Evolutionary conservation across 2,113 vertebrate species (phyloP), one percentile per base, ranked within the genome.

Genomic region (Tylochromis polylepis): DNA sequence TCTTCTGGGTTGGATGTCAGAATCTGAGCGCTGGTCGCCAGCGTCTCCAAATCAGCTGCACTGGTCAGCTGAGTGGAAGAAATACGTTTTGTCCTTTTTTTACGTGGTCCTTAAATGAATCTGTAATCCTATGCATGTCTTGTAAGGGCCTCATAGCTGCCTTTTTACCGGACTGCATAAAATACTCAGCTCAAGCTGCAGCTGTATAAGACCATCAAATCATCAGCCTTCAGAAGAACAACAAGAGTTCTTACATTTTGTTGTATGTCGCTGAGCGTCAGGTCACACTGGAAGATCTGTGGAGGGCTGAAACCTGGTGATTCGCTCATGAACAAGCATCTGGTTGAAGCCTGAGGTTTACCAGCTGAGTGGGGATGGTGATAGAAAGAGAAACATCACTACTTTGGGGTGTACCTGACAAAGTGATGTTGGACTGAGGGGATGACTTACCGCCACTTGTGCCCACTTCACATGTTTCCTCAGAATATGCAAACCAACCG

Each of bases 401-500:
- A 18, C n/a, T 12, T 18, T 36, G 53, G 16, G 27, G 3, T 60
- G 2, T n/a, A 55, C 4, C 62, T 31, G 38, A 41, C 46, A 24
- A 11, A 22, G 43, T 22, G 16, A 70, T 36, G 18, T 6, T 34
- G 27, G 16, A 6, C 4, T 20, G 14, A 51, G 10, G 31, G 15
- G 36, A 36, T 31, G 58, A 65, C 90, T 51, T 67, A 93, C 89
- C 87, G 38, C 6, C 41, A 12, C 18, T 34, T 0, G 81, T 83
- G 55, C 49, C 70, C n/a, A 3, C 0, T 0, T 4, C 2, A 67
- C 91, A 93, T 3, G 6, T 4, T 5, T 89, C 11, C 0, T 51
- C 14, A 10, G 92, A 89, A 51, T 92, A 93, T 8, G 83, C 79
- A 10, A 89, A 93, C 87, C 87, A 88, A 34, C 84, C 89, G 1